Base-by-base conservation (phyloP, 2,888 invertebrate species). In the Ennomos quercinarius region DNA sequence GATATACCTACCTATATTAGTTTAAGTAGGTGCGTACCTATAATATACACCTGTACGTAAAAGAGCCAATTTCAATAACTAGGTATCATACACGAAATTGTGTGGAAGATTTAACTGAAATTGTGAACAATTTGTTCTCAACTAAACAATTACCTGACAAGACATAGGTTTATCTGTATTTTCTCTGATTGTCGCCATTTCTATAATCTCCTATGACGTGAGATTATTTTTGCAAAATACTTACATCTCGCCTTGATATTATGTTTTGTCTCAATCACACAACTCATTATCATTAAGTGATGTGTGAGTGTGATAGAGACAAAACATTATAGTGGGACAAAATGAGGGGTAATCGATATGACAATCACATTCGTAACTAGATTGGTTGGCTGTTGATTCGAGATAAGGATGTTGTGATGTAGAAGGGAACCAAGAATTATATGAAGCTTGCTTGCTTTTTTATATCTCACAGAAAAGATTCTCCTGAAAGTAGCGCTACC, bases 341-440 rank as follows among this genome's bases (percentile, higher is more conserved):
- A 74, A 78, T 72, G 74, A 78, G 65, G 66, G 67, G 70, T 78
- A 76, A 81, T 81, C 69, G 65, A 17, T 74, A 78, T 78, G 73
- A 79, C 74, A 78, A 79, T 81, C 76, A 78, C 84, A 83, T 76
- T 78, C 73, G 78, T 84, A 88, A 89, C 88, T 83, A 87, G 85
- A 87, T 84, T 79, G 75, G 77, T 82, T 81, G 75, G 70, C 41
- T 61, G 71, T 61, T 56, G 60, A 55, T 51, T 36, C 43, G 49
- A 55, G 35, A 8, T 42, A 70, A 73, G 72, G 72, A 71, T 54
- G 63, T 52, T 39, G 36, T 63, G 55, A 71, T 72, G 58, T 68
- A 17, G 66, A n/a, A 67, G 46, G 44, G 68, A 64, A 59, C 13
- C 57, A 74, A 44, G 11, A 27, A 12, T 55, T 44, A 10, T 12